phyloP scores from a whole-genome alignment of 37 sponge, comb jelly and placozoan species.

The Spongilla lacustris region DNA sequence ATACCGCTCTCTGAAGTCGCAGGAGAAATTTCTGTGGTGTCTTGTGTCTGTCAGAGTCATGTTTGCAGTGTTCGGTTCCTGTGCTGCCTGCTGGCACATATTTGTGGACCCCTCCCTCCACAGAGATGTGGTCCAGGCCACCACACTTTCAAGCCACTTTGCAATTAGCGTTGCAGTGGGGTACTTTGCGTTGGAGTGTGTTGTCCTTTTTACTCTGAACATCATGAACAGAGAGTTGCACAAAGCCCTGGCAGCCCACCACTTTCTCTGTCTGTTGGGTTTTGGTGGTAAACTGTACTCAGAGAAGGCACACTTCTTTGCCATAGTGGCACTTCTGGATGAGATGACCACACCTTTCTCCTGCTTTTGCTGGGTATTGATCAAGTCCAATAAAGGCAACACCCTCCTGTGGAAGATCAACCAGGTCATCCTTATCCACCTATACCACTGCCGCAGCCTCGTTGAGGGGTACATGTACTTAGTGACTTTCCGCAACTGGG shows the following conservation, averaged over 20 bases:
- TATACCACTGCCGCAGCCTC: constrained; percentile 60
- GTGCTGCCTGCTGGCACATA: constrained; percentile 33
- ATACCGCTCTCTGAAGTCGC: constrained; percentile 16
- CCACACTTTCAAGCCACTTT: neutral
- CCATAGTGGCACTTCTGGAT: constrained; percentile 29
- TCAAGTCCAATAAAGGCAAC: constrained; percentile 38
- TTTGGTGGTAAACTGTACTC: constrained; percentile 7
- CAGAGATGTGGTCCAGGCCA: constrained; percentile 25
- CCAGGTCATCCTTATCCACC: constrained; percentile 59
- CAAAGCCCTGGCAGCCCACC: constrained; percentile 33
- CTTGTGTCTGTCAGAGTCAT: constrained; percentile 40
- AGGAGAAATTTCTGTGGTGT: constrained; percentile 67
- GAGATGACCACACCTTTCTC: constrained; percentile 72
- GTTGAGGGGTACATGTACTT: constrained; percentile 34
- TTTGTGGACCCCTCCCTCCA: constrained; percentile 40
- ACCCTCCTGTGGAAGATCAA: constrained; percentile 42
- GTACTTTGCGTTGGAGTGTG: constrained; percentile 53
- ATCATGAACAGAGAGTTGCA: constrained; percentile 25
- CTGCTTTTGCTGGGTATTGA: constrained; percentile 58
- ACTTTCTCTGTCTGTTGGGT: constrained; percentile 28
- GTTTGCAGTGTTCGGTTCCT: constrained; percentile 20
- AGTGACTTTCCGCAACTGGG: constrained; percentile 34
- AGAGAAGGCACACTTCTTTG: constrained; percentile 43
- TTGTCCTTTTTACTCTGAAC: constrained; percentile 19
- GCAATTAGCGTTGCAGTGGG: constrained; percentile 10